A percentile compares a stretch with the other conserved stretches of the same genome.
Evolutionary conservation across 1,140 invertebrate genomes (phyloP).

Genomic region (Trachymyrmex cornetzi): DNA sequence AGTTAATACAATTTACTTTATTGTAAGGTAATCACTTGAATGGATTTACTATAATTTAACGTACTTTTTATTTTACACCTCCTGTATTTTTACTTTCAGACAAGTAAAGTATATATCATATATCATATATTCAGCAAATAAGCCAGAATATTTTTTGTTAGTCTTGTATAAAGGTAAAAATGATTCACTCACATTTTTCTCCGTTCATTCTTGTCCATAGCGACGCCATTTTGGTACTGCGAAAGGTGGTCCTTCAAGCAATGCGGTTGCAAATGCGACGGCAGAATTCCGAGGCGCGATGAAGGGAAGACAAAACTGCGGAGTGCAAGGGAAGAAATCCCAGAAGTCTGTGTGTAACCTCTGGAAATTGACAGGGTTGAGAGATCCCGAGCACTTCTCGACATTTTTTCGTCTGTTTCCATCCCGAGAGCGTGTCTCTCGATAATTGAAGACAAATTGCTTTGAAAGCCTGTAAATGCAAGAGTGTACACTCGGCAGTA

Average conservation of each 20-base stretch:
- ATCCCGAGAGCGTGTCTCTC: constrained; percentile 3
- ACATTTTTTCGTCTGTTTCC: constrained; percentile 13
- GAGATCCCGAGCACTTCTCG: constrained; percentile 6
- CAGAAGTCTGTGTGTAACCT: constrained; percentile 12
- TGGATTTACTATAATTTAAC: too few species aligned
- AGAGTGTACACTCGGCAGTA: not conserved
- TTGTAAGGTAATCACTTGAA: too few species aligned
- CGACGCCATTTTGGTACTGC: constrained; percentile 62
- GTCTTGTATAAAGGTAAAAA: too few species aligned
- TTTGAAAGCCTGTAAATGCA: constrained; percentile 25
- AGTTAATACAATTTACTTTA: too few species aligned
- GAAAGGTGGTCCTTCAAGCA: constrained; percentile 68
- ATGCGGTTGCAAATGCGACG: constrained; percentile 62
- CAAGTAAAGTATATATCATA: too few species aligned
- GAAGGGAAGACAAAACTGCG: constrained; percentile 37
- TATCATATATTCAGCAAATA: too few species aligned
- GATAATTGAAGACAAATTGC: constrained; percentile 48
- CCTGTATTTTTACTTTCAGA: too few species aligned
- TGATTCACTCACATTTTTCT: too few species aligned
- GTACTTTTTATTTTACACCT: too few species aligned
- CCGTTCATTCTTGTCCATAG: not conserved
- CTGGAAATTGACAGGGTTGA: constrained; percentile 38
- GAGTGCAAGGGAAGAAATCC: not conserved
- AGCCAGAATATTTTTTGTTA: too few species aligned
- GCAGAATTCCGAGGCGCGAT: constrained; percentile 44